Conservation (phyloP, 2,113 vertebrate genomes). For the Aramus guarauna region DNA sequence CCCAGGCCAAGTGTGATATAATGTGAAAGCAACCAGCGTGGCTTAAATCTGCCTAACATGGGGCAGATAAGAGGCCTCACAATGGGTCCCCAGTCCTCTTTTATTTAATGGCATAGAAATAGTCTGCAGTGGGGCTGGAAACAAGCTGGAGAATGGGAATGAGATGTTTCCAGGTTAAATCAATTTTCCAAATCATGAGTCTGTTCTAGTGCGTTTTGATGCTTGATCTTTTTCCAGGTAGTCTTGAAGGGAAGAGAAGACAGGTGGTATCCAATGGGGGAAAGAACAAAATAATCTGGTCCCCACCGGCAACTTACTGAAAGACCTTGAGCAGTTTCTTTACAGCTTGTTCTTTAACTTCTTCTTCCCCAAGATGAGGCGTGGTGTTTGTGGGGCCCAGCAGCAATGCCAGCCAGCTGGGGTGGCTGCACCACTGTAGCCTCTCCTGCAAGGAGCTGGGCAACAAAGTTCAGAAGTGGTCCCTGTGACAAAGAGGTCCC, state of each 20-base stretch:
- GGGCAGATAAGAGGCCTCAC: background rate
- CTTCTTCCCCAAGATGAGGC: background rate
- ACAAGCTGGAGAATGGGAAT: background rate
- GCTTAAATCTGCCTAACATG: background rate
- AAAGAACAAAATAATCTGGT: background rate
- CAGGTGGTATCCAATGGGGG: background rate
- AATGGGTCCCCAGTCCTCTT: background rate
- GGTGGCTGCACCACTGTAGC: background rate
- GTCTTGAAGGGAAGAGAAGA: background rate
- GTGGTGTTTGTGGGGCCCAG: background rate
- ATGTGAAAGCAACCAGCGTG: accelerated
- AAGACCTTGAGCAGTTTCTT: background rate
- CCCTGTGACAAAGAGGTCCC: background rate
- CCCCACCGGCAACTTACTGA: background rate
- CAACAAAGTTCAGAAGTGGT: background rate
- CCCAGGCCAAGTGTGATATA: background rate
- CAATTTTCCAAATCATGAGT: background rate
- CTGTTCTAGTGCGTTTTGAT: background rate
- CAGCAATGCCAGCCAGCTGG: too few species aligned
- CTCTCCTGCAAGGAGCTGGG: background rate
- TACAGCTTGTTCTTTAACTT: background rate
- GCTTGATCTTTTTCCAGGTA: background rate
- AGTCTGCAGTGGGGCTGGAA: background rate
- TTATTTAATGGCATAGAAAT: background rate
- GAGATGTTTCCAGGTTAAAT: background rate